Base-by-base conservation (phyloP, 2,888 invertebrate species). In the Aphodius sticticus region DNA sequence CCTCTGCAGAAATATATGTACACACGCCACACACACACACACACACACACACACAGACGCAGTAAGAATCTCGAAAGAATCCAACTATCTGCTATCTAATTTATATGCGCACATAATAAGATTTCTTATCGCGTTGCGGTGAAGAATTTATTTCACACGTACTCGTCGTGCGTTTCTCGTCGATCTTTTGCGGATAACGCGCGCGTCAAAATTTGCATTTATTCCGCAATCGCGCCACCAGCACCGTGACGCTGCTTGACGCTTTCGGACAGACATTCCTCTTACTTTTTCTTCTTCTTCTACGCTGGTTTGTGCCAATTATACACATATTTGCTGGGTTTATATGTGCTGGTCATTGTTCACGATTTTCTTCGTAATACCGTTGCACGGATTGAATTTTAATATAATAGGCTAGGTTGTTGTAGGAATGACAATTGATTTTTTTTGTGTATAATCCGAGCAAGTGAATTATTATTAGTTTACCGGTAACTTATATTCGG, bases 71-170 rank as follows among this genome's bases (percentile, higher is more conserved):
- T 37, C 35, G 74, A 74, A 74, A 74, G 74, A 74, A 74, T 74
- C 35, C 74, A 74, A 74, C 74, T 74, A 74, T 74, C 74, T 74
- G 37, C 74, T 74, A 74, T 74, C 74, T 74, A 74, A 74, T 74
- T 74, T 74, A 74, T 74, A 74, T 37, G 74, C 74, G 74, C 37
- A 36, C 74, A 74, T 74, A 74, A 74, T 74, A 74, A 74, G 74
- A 74, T 74, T 74, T 74, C 74, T 74, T 74, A 74, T 74, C 74
- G 74, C 74, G 74, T 74, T 74, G 74, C 26, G 74, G 26, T 74
- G 74, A 74, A 74, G 74, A 74, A 74, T 74, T 74, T 74, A 74
- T 74, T 74, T 74, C 74, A 74, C 74, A 74, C 74, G 74, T 74
- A 74, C 53, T 53, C 53, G 53, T 74, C 74, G 74, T 37, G 26